Percentiles rank a stretch among this genome's conserved stretches.
Evolutionary conservation across 2,113 vertebrate species (phyloP).

Genomic region (Eonycteris spelaea): DNA sequence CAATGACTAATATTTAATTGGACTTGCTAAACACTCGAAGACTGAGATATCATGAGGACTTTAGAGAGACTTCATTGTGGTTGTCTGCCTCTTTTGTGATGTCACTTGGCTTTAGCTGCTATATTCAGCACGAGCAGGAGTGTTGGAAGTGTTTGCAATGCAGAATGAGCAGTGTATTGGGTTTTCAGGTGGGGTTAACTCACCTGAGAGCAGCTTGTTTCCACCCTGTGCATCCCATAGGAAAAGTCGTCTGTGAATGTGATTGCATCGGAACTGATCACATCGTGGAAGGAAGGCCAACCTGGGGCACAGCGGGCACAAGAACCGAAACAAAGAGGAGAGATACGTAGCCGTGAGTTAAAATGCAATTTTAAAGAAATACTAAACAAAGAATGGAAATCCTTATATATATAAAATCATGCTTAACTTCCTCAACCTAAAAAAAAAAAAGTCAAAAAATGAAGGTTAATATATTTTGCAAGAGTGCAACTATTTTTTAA

Average conservation of each 20-base stretch:
- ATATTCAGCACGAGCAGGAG: conserved; percentile 12
- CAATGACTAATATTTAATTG: neutral
- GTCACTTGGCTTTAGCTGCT: conserved; percentile 33
- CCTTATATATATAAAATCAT: neutral
- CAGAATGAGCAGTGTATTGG: conserved; percentile 33
- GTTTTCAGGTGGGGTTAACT: conserved; percentile 67
- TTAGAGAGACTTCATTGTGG: neutral
- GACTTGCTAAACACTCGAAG: neutral
- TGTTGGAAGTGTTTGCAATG: conserved; percentile 24
- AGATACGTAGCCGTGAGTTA: conserved; percentile 27
- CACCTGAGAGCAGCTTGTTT: conserved; percentile 96
- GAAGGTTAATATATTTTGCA: neutral
- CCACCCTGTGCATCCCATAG: conserved; percentile 94
- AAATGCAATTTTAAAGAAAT: neutral
- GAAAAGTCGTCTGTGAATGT: conserved; percentile 90
- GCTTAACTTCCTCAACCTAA: conserved; percentile 23
- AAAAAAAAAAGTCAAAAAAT: neutral
- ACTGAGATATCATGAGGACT: neutral
- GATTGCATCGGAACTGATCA: conserved; percentile 88
- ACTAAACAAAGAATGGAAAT: neutral
- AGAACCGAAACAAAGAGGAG: neutral
- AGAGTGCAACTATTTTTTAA: neutral
- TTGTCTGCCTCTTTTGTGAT: conserved; percentile 41
- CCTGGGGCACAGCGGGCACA: conserved; percentile 81
- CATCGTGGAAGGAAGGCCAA: conserved; percentile 96